These are phyloP conservation scores for Pionites leucogaster DNA, from an alignment of 2,113 vertebrate genomes.

Conservation along the genomic window DNA sequence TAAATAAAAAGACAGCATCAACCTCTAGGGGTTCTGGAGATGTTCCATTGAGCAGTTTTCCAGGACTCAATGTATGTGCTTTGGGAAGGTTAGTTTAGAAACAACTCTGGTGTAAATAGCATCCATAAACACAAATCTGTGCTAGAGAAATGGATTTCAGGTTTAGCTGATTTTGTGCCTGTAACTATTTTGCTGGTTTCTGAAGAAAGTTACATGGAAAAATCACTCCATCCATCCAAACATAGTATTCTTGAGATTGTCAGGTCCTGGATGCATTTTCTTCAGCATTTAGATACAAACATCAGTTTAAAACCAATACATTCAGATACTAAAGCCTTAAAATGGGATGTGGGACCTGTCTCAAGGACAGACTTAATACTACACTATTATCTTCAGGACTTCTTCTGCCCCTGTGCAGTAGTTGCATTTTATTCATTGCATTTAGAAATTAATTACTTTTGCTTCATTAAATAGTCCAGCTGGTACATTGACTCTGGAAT, in stretches of 20 bases:
- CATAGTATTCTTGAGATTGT: neutral
- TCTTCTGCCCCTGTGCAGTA: neutral
- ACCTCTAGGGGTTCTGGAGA: slow-evolving; percentile 59
- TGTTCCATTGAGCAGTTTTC: slow-evolving; percentile 63
- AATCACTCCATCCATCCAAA: neutral
- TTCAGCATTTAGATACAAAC: neutral
- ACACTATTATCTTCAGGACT: neutral
- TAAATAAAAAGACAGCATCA: slow-evolving; percentile 68
- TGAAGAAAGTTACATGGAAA: neutral
- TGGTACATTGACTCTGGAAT: neutral
- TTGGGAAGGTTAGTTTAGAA: slow-evolving; percentile 34
- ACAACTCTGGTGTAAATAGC: neutral
- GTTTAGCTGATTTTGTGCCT: neutral
- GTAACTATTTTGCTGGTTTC: slow-evolving; percentile 23
- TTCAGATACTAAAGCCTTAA: neutral
- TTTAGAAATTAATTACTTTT: neutral
- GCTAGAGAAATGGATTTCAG: neutral
- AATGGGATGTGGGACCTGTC: neutral
- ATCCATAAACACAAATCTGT: neutral
- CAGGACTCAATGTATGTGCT: slow-evolving; percentile 23
- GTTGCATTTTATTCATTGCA: neutral
- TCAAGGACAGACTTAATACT: neutral
- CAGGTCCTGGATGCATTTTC: neutral
- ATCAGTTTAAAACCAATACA: neutral
- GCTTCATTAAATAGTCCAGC: neutral